phyloP scores from a whole-genome alignment of 53 echinoderm and acorn worm species.

The Echinometra lucunter region DNA sequence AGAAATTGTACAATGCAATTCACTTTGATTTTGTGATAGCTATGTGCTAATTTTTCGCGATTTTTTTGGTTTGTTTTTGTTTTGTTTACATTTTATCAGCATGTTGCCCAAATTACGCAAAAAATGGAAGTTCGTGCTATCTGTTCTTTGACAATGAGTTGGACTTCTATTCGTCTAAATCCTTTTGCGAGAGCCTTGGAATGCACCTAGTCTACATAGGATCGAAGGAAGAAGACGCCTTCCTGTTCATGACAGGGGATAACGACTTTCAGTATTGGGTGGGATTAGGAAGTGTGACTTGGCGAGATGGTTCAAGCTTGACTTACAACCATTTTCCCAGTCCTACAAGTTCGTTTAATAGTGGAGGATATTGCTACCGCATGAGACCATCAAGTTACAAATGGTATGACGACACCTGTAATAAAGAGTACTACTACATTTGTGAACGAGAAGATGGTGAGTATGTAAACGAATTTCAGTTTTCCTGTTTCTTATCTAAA shows the following conservation, averaged over 20 bases:
- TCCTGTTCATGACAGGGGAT: neutral
- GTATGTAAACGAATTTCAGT: neutral
- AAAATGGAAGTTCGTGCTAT: neutral
- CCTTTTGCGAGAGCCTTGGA: neutral
- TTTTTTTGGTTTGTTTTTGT: neutral
- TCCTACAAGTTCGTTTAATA: neutral
- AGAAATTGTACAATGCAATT: too few species aligned
- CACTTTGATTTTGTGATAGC: too few species aligned
- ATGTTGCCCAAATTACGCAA: neutral
- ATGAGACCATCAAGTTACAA: neutral
- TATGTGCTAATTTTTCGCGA: neutral
- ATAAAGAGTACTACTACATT: neutral
- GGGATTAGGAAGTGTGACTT: neutral
- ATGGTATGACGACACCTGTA: neutral
- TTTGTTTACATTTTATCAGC: neutral
- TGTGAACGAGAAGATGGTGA: neutral
- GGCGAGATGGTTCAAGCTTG: neutral
- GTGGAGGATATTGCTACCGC: neutral
- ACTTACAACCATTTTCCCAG: neutral
- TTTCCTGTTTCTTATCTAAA: too few species aligned
- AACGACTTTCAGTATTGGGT: neutral
- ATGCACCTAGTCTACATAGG: constrained; percentile 5
- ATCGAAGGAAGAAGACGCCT: neutral
- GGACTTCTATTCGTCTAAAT: neutral
- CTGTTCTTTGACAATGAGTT: neutral